Percentiles rank a stretch among this genome's conserved stretches.
Conservation (phyloP, 2,113 vertebrate species). For the Elgaria multicarinata region DNA sequence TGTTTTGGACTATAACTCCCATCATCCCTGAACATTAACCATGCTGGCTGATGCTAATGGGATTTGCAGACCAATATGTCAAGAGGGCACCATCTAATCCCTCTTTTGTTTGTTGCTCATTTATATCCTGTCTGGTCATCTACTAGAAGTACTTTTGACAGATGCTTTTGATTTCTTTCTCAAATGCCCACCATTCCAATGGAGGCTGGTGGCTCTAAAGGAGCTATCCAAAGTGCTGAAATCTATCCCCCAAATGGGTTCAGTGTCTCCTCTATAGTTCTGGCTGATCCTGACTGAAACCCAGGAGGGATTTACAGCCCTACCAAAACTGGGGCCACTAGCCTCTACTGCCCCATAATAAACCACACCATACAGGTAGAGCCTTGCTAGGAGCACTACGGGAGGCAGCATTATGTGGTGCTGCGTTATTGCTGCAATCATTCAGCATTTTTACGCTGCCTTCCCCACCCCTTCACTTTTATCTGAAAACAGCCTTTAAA, state of each 20-base stretch:
- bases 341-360: too few species aligned
- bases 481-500: constrained; percentile 60
- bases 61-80: too few species aligned
- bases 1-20: background rate
- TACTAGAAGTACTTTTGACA: background rate
- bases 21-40: constrained; percentile 70
- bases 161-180: constrained; percentile 9
- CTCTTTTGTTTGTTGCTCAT: too few species aligned
- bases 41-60: constrained; percentile 25
- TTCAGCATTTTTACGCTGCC: constrained; percentile 51
- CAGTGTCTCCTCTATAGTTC: too few species aligned
- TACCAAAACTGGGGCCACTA: too few species aligned
- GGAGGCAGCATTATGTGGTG: constrained; percentile 48
- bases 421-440: constrained; percentile 62
- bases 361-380: constrained; percentile 40
- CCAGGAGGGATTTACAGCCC: too few species aligned
- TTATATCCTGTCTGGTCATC: background rate
- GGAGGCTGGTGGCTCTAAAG: too few species aligned
- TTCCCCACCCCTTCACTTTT: constrained; percentile 52
- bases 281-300: too few species aligned
- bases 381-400: constrained; percentile 31
- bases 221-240: too few species aligned
- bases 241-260: too few species aligned
- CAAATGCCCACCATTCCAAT: constrained; percentile 1
- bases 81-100: background rate